These are phyloP conservation scores for Phacellophora camtschatica DNA, from an alignment of 30 jellyfish, hydroid and myxozoan genomes.

Conservation along the genomic window DNA sequence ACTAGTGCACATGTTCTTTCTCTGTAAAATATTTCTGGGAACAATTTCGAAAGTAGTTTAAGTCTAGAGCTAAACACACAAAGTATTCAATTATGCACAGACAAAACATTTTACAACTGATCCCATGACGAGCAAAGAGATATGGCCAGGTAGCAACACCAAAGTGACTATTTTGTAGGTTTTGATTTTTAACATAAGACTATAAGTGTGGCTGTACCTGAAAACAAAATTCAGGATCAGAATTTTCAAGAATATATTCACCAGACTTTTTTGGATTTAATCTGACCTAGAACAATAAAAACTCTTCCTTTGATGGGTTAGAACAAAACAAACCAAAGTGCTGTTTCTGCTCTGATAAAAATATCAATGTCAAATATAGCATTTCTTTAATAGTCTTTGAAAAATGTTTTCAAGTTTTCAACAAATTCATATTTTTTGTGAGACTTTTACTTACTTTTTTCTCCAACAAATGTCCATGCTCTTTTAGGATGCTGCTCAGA, in stretches of 20 bases:
- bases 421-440: not conserved
- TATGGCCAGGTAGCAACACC: too few species aligned
- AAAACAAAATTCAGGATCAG: slow-evolving; percentile 37
- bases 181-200: not conserved
- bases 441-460: slow-evolving; percentile 44
- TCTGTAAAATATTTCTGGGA: too few species aligned
- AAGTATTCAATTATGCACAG: too few species aligned
- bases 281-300: slow-evolving; percentile 26
- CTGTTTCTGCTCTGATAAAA: too few species aligned
- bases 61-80: too few species aligned
- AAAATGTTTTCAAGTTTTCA: not conserved
- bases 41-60: too few species aligned
- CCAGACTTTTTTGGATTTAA: slow-evolving; percentile 13
- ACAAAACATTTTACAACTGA: too few species aligned
- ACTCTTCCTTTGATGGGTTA: not conserved
- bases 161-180: not conserved
- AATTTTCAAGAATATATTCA: slow-evolving; percentile 62
- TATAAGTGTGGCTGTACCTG: slow-evolving; percentile 58
- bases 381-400: not conserved
- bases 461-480: slow-evolving; percentile 85
- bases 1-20: too few species aligned
- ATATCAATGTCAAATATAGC: too few species aligned
- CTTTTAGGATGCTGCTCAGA: slow-evolving; percentile 85
- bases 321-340: too few species aligned
- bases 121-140: too few species aligned